A percentile compares a stretch with the other conserved stretches of the same genome.
phyloP scores from a whole-genome alignment of 1,140 invertebrate genomes.

The Holotrichia oblita region DNA sequence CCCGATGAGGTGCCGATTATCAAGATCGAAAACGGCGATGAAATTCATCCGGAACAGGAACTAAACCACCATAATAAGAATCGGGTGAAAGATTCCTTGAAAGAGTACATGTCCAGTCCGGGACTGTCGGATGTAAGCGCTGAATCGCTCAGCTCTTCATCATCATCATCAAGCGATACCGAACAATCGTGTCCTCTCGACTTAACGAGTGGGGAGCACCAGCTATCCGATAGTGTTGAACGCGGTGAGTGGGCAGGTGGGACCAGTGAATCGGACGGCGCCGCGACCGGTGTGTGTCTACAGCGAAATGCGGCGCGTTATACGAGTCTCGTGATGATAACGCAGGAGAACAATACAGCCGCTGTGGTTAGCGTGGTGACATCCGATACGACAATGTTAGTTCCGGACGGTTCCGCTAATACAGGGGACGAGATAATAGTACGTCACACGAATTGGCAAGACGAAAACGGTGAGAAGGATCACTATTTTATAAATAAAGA shows the following conservation, averaged over 20 bases:
- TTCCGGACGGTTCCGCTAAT: conserved; percentile 66
- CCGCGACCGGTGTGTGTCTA: conserved; percentile 58
- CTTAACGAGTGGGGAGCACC: not conserved
- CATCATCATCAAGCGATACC: conserved; percentile 54
- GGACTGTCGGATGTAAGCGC: conserved; percentile 55
- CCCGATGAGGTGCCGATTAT: not conserved
- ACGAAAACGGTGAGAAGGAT: not conserved
- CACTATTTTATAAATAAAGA: conserved; percentile 8
- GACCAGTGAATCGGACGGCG: too few species aligned
- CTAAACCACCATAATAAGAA: not conserved
- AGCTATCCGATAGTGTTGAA: conserved; percentile 43
- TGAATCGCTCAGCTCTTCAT: conserved; percentile 56
- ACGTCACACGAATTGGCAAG: conserved; percentile 65
- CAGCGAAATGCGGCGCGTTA: conserved; percentile 73
- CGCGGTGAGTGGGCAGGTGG: conserved; percentile 56
- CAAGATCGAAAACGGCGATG: not conserved
- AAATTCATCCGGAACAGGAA: not conserved
- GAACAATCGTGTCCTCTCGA: conserved; percentile 42
- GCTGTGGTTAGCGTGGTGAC: conserved; percentile 75
- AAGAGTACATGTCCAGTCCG: conserved; percentile 52
- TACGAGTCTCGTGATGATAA: conserved; percentile 88
- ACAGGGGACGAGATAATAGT: conserved; percentile 64
- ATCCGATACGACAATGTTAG: conserved; percentile 74
- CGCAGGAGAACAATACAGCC: conserved; percentile 66
- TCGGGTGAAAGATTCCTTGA: not conserved